Evolutionary conservation across 2,797 vertebrate genomes (phyloP).

Genomic region (Neoniphon sammara): DNA sequence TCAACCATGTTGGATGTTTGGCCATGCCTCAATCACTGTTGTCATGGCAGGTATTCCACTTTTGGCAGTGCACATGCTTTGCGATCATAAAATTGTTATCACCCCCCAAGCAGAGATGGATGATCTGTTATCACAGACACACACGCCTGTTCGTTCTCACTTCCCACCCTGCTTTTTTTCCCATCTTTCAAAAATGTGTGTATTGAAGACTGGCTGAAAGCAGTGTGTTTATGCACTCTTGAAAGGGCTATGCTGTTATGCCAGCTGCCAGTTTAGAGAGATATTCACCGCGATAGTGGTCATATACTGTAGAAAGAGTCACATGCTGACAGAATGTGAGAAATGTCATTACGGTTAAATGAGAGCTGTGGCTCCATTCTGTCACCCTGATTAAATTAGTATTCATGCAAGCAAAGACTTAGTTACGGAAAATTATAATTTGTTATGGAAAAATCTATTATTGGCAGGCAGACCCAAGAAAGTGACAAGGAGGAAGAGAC

Average conservation of each 20-base stretch:
- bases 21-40: no score
- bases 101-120: no score
- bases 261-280: neutral
- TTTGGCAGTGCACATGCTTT: no score
- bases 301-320: conserved; percentile 21
- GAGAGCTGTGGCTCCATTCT: conserved; percentile 58
- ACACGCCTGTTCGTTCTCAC: no score
- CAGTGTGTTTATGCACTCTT: no score
- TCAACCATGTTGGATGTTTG: no score
- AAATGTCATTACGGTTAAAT: conserved; percentile 16
- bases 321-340: conserved; percentile 18
- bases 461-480: conserved; percentile 13
- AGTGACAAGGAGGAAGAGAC: conserved; percentile 27
- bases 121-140: no score
- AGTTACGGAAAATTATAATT: conserved; percentile 61
- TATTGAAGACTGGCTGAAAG: no score
- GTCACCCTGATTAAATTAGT: conserved; percentile 49
- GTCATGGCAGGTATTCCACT: no score
- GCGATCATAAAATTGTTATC: no score
- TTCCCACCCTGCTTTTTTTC: no score
- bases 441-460: conserved; percentile 43
- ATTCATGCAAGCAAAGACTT: conserved; percentile 55
- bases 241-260: neutral
- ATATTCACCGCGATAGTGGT: conserved; percentile 14
- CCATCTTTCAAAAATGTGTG: no score